Conservation (phyloP, 2,797 vertebrate genomes). For the Hyperoplus immaculatus region DNA sequence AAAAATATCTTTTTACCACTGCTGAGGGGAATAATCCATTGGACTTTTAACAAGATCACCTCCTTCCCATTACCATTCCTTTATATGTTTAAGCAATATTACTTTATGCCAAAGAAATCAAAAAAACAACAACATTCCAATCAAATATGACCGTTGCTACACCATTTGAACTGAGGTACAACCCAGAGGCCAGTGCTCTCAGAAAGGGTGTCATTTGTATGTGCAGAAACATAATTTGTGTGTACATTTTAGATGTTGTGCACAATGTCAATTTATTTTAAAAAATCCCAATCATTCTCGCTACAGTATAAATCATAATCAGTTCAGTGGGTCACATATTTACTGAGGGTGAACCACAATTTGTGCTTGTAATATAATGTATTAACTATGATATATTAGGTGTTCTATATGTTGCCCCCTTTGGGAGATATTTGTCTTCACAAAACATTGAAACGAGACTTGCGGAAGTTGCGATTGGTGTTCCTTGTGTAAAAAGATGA, state of each 20-base stretch:
- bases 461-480: not conserved
- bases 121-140: not conserved
- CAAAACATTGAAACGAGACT: constrained; percentile 10
- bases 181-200: not conserved
- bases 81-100: not conserved
- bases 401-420: not conserved
- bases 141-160: not conserved
- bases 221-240: not conserved
- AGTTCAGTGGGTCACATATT: constrained; percentile 51
- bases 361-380: constrained; percentile 10
- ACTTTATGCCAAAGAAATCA: not conserved
- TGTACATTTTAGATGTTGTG: constrained; percentile 43
- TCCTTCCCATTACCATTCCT: too few species aligned
- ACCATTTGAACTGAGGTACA: not conserved
- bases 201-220: constrained; percentile 8
- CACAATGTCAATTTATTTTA: constrained; percentile 28
- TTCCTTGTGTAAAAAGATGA: constrained; percentile 17
- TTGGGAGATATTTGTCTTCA: constrained; percentile 31
- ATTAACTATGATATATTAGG: constrained; percentile 17
- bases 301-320: constrained; percentile 41
- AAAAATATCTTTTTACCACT: not conserved
- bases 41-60: too few species aligned
- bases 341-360: constrained; percentile 26
- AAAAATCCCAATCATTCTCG: not conserved
- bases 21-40: too few species aligned